Base-by-base conservation (phyloP, 2,113 vertebrate species). In the Oncorhynchus nerka region DNA sequence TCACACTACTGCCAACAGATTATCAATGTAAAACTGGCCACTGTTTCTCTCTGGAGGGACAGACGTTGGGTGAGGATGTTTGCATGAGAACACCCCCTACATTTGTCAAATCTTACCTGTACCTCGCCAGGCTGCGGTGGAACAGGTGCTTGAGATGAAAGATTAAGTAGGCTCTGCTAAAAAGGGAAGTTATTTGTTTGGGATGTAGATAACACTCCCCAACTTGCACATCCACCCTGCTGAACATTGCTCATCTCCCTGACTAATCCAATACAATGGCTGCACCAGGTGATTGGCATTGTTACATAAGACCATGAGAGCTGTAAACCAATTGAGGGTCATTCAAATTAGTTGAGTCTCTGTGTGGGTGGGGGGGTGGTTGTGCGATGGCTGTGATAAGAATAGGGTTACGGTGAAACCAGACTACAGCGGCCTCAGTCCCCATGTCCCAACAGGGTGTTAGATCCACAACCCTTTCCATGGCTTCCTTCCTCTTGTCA, bases 201-300 rank as follows among this genome's bases (percentile, higher is more conserved):
- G 9, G 39, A 12, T 45, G 39, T 45, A 45, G 39, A 11, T 45
- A 0, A 45, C 39, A 12, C 39, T 12, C 39, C 39, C 39, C 9
- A 45, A 45, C 9, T 45, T 45, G 39, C 39, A 45, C 39, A 45
- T 45, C 39, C 39, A 45, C 39, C 4, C 4, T 20, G 57, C 57
- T 61, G 57, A 61, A n/a, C 15, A 16, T 4, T 20, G 57, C 64
- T 71, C 3, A 61, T 61, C 48, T 26, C 13, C 49, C 7, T 61
- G 57, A 45, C 45, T 78, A 74, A 78, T 73, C 45, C 69, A 6
- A 26, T 74, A 20, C 74, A 12, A 67, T 79, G 64, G 49, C 55
- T 28, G 6, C 15, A 28, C 62, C 67, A 68, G 70, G 62, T 75
- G 67, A 77, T 24, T 26, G 7, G 22, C 39, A 20, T 11, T 1